phyloP scores from a whole-genome alignment of 2,113 vertebrate species.

The Stercorarius parasiticus region DNA sequence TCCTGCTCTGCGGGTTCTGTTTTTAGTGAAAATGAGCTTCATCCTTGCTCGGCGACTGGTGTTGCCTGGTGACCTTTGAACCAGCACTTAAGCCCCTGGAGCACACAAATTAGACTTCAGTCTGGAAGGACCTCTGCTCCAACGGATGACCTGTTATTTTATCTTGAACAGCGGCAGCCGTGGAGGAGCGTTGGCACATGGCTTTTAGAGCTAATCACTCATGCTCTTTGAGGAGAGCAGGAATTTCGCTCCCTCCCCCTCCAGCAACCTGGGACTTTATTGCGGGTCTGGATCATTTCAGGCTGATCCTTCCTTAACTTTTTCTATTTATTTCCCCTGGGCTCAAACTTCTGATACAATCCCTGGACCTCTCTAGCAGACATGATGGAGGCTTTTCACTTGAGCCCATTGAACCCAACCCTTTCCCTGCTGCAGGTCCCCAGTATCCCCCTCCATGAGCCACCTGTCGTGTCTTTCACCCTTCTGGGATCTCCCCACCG shows the following conservation, averaged over 20 bases:
- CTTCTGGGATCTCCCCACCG: neutral
- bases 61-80: conserved; percentile 46
- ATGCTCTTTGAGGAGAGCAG: conserved; percentile 12
- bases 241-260: conserved; percentile 23
- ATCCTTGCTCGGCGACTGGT: neutral
- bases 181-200: conserved; percentile 23
- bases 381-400: neutral
- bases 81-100: conserved; percentile 12
- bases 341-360: neutral
- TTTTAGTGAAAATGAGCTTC: conserved; percentile 49
- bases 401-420: neutral
- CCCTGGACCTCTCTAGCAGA: neutral
- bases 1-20: neutral
- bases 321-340: neutral
- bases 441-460: neutral
- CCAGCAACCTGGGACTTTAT: conserved; percentile 43
- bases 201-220: conserved; percentile 59
- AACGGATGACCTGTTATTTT: conserved; percentile 55
- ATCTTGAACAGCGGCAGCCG: conserved; percentile 28
- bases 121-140: conserved; percentile 21
- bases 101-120: conserved; percentile 53
- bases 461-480: neutral
- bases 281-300: conserved; percentile 53
- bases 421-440: neutral
- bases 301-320: conserved; percentile 10